phyloP scores from a whole-genome alignment of 2,888 invertebrate genomes.

The Bembecia ichneumoniformis region DNA sequence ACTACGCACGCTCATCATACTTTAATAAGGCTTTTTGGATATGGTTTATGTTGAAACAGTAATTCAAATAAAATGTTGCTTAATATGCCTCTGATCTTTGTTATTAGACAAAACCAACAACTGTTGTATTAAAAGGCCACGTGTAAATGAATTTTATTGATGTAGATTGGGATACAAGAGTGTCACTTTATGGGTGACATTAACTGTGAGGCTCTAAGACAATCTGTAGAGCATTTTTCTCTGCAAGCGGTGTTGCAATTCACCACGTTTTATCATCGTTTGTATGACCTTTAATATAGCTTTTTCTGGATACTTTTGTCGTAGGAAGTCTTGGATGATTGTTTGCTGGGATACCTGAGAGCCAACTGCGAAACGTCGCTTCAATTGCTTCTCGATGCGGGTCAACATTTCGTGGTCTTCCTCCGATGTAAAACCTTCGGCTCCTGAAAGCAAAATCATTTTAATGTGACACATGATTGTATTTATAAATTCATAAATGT shows the following conservation, averaged over 20 bases:
- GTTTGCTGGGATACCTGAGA: conserved; percentile 96
- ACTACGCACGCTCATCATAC: too few species aligned
- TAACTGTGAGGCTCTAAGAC: conserved; percentile 67
- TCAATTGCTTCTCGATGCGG: conserved; percentile 94
- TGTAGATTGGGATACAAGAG: too few species aligned
- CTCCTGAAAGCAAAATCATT: conserved; percentile 72
- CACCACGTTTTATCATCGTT: conserved; percentile 95
- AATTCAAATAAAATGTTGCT: background rate
- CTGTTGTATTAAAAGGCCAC: background rate
- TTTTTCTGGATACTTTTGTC: conserved; percentile 89
- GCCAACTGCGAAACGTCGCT: conserved; percentile 94
- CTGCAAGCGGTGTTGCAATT: conserved; percentile 96
- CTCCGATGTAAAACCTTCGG: conserved; percentile 97
- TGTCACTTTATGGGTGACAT: too few species aligned
- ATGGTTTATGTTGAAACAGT: background rate
- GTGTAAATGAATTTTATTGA: too few species aligned
- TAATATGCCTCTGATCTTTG: background rate
- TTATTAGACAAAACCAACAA: background rate
- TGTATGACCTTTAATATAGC: conserved; percentile 92
- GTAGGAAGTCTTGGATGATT: conserved; percentile 89
- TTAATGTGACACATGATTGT: too few species aligned
- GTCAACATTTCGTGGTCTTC: conserved; percentile 93
- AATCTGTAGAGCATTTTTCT: conserved; percentile 96
- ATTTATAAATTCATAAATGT: too few species aligned
- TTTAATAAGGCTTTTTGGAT: too few species aligned